phyloP scores from a whole-genome alignment of 2,888 invertebrate genomes.

The Ophion obscuratus region DNA sequence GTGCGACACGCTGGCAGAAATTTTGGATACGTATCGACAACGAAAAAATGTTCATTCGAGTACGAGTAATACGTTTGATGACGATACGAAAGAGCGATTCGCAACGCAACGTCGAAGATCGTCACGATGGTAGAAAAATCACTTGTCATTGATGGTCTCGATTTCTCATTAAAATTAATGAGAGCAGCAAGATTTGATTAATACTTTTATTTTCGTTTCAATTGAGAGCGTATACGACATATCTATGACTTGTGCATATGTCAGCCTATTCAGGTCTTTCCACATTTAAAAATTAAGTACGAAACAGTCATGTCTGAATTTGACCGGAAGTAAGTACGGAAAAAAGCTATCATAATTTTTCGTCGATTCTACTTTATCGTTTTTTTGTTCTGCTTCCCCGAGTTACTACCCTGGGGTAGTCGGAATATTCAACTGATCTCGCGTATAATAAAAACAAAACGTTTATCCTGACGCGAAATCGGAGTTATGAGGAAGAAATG shows the following conservation, averaged over 20 bases:
- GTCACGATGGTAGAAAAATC: background rate
- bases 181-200: background rate
- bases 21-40: background rate
- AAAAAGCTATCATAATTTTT: background rate
- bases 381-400: background rate
- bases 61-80: background rate
- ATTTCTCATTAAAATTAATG: background rate
- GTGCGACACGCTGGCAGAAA: background rate
- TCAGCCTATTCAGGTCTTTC: background rate
- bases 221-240: background rate
- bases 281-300: background rate
- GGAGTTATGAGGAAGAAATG: background rate
- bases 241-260: background rate
- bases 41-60: background rate
- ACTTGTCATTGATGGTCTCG: background rate
- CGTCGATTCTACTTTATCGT: background rate
- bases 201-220: constrained; percentile 7
- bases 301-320: background rate
- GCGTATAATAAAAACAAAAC: background rate
- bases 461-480: background rate
- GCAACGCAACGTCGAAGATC: background rate
- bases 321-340: constrained; percentile 3
- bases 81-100: background rate
- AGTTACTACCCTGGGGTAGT: background rate
- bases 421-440: no score